phyloP scores from a whole-genome alignment of 1,140 invertebrate genomes.

The Panagrolaimus sp. region DNA sequence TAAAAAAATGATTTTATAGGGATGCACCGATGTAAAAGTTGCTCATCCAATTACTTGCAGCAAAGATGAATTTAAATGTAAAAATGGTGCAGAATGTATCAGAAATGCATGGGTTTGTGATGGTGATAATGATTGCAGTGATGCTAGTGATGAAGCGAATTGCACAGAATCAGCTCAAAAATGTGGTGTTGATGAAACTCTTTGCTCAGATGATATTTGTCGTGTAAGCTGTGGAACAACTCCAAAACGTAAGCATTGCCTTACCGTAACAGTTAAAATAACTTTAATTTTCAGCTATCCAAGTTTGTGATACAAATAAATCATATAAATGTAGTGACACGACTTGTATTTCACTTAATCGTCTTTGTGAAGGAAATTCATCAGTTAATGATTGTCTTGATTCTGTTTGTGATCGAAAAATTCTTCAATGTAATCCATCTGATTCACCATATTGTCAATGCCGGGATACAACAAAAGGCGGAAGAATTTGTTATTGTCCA shows the following conservation, averaged over 20 bases:
- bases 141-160: constrained; percentile 75
- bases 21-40: constrained; percentile 29
- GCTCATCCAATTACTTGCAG: constrained; percentile 26
- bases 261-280: constrained; percentile 7
- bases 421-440: background rate
- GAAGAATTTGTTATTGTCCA: constrained; percentile 35
- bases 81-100: constrained; percentile 70
- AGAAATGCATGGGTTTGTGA: constrained; percentile 68
- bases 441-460: constrained; percentile 36
- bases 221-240: background rate
- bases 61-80: constrained; percentile 60
- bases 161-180: constrained; percentile 19
- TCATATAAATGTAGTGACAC: constrained; percentile 46
- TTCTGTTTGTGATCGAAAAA: constrained; percentile 22
- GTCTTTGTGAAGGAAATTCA: constrained; percentile 38
- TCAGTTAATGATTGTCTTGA: constrained; percentile 26
- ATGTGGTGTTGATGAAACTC: constrained; percentile 14
- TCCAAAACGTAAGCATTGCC: constrained; percentile 14
- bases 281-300: background rate
- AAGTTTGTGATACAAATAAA: constrained; percentile 35
- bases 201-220: constrained; percentile 15
- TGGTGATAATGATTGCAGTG: constrained; percentile 65
- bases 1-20: background rate
- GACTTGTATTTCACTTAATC: constrained; percentile 39
- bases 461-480: constrained; percentile 23